Base-by-base conservation (phyloP, 2,888 invertebrate genomes). In the Cyaniris semiargus region DNA sequence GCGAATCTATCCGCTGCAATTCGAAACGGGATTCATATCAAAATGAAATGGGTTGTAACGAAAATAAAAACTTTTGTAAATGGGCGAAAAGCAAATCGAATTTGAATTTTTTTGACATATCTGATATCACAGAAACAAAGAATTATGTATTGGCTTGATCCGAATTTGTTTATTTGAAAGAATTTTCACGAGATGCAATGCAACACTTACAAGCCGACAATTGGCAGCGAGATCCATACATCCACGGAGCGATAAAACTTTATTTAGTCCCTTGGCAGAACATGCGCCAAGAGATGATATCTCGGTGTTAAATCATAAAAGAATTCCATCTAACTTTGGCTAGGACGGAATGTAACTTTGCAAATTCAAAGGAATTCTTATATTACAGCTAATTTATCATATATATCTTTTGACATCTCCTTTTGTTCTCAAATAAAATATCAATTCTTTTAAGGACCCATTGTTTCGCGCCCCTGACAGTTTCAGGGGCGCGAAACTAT, bases 281-380 rank as follows among this genome's bases (percentile, higher is more conserved):
- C 72, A 72, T 44, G 72, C 44, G 66, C 66, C 66, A 66, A 66
- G 72, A 72, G 72, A 72, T 72, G 72, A 44, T 72, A 72, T 72
- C 72, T 44, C 15, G 27, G 44, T 71, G 71, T 71, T 71, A 72
- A 44, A 44, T 72, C 72, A 72, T 44, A 72, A 71, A 72, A 72
- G 72, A 72, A 72, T 72, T 72, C 44, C 72, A 72, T 72, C 72
- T 15, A 72, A 72, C 72, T 72, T 72, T 23, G 44, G 23, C 72
- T 48, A 38, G 72, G 44, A 72, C 21, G 44, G 44, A 72, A 72
- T 72, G 48, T 72, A 72, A 72, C 72, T 72, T 72, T 72, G 44
- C 66, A 72, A 72, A 23, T 72, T 72, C 72, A 72, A 72, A 44
- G 38, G 71, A 71, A 71, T 71, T 71, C 38, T 71, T 71, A 71